Evolutionary conservation across 2,888 invertebrate species (phyloP).

Genomic region (Caradrina kadenii): DNA sequence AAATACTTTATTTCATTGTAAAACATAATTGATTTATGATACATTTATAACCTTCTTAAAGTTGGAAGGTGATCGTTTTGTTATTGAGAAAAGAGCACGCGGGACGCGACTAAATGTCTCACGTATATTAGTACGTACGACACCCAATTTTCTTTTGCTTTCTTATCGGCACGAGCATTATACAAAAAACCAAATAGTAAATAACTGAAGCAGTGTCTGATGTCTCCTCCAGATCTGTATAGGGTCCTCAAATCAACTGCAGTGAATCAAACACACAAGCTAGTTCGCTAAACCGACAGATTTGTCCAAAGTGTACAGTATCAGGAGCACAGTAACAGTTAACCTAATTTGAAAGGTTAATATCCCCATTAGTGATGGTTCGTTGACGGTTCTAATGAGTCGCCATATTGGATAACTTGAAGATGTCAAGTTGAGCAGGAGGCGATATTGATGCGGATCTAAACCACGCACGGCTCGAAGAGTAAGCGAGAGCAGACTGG

Average conservation of each 20-base stretch:
- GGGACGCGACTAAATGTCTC: too few relatives aligned
- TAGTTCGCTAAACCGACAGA: background rate
- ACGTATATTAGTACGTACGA: too few relatives aligned
- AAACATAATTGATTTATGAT: too few relatives aligned
- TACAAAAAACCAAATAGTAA: too few relatives aligned
- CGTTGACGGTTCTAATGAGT: conserved; percentile 42
- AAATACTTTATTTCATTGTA: too few relatives aligned
- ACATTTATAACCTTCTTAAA: too few relatives aligned
- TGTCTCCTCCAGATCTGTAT: too few relatives aligned
- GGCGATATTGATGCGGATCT: background rate
- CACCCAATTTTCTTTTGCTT: background rate
- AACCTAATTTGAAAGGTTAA: conserved; percentile 55
- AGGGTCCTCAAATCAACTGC: too few relatives aligned
- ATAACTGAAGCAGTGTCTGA: too few relatives aligned
- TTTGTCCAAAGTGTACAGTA: background rate
- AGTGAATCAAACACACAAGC: background rate
- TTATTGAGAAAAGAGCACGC: too few relatives aligned
- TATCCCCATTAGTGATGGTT: conserved; percentile 47
- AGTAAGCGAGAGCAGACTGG: too few relatives aligned
- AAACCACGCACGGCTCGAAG: background rate
- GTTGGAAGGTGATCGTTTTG: too few relatives aligned
- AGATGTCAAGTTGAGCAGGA: conserved; percentile 6
- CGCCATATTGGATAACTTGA: conserved; percentile 18
- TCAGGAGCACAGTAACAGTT: conserved; percentile 27
- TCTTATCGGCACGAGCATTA: background rate